Percentiles rank a stretch among this genome's conserved stretches.
Evolutionary conservation across 2,888 invertebrate genomes (phyloP).

Genomic region (Xylota segnis): DNA sequence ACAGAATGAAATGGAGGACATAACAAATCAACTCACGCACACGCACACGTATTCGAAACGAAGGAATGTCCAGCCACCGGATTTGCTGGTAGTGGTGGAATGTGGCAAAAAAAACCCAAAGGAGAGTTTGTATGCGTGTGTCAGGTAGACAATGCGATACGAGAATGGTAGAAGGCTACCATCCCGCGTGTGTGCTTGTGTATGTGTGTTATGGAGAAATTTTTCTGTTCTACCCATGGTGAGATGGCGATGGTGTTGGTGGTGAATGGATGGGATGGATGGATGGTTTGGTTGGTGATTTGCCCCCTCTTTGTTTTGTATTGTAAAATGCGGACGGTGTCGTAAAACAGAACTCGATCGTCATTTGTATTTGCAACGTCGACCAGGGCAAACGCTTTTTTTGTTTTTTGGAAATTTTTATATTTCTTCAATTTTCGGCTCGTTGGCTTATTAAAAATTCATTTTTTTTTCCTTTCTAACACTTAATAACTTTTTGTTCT

Average conservation of each 20-base stretch:
- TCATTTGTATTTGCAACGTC: slow-evolving; percentile 84
- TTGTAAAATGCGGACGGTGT: slow-evolving; percentile 61
- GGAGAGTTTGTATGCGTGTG: slow-evolving; percentile 10
- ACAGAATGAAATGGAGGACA: slow-evolving; percentile 59
- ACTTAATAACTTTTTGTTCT: slow-evolving; percentile 67
- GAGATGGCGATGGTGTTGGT: slow-evolving; percentile 40
- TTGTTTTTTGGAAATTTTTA: slow-evolving; percentile 83
- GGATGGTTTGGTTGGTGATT: slow-evolving; percentile 10
- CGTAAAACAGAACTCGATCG: slow-evolving; percentile 76
- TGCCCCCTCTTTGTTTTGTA: slow-evolving; percentile 58
- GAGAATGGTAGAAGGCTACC: too few relatives aligned
- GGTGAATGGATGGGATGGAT: slow-evolving; percentile 11
- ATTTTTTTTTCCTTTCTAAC: slow-evolving; percentile 81
- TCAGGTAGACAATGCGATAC: slow-evolving; percentile 42
- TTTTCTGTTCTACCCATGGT: slow-evolving; percentile 20
- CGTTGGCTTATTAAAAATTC: slow-evolving; percentile 74
- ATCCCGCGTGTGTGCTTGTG: not conserved
- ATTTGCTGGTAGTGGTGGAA: slow-evolving; percentile 34
- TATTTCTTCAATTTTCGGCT: slow-evolving; percentile 79
- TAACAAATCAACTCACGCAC: slow-evolving; percentile 15
- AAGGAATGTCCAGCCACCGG: slow-evolving; percentile 52
- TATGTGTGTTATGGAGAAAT: slow-evolving; percentile 63
- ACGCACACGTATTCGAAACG: not conserved
- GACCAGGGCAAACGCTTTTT: slow-evolving; percentile 82
- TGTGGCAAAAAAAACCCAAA: slow-evolving; percentile 26